Base-by-base conservation (phyloP, 2,797 vertebrate species). In the Squalus acanthias region DNA sequence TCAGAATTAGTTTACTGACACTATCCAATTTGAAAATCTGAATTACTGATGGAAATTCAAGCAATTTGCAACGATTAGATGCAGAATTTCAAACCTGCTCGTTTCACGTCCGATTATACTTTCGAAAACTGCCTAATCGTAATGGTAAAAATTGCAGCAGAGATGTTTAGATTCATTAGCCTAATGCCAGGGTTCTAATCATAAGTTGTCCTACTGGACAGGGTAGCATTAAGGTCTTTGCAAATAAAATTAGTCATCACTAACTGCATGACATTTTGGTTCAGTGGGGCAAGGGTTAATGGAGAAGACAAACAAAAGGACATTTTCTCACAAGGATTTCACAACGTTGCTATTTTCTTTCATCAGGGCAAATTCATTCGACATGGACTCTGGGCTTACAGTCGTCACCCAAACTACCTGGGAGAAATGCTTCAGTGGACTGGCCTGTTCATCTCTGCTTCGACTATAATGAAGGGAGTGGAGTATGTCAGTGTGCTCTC, bases 351-450 rank as follows among this genome's bases (percentile, higher is more conserved):
- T 2, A n/a, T 70, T 96, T 93, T n/a, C 26, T 96, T 2, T 96
- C 24, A 96, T 3, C 97, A 98, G 98, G 98, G 98, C 33, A 98
- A 97, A 96, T 98, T 98, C 96, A 98, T 98, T 97, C 98, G 97
- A 96, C 98, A 97, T 26, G 98, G 98, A 65, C 97, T 99, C 1
- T 99, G 98, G 98, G 97, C 97, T 24, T 98, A 98, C 96, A 98
- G 98, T 97, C 97, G 98, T 94, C 98, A 99, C 96, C 98, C 98
- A 0, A 99, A 98, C 97, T 98, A 98, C 96, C 96, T 98, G 0
- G 98, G 98, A 1, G 98, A 98, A 98, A 98, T 98, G 96, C 96
- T 98, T 97, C 98, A 98, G 97, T 98, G 98, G 98, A 98, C 97
- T 0, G 98, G 98, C n/a, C 98, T 98, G 46, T 98, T 98, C 97